A percentile compares a stretch with the other conserved stretches of the same genome.
These are phyloP conservation scores for Aricia artaxerxes DNA, from an alignment of 2,888 invertebrate genomes.

Conservation along the genomic window DNA sequence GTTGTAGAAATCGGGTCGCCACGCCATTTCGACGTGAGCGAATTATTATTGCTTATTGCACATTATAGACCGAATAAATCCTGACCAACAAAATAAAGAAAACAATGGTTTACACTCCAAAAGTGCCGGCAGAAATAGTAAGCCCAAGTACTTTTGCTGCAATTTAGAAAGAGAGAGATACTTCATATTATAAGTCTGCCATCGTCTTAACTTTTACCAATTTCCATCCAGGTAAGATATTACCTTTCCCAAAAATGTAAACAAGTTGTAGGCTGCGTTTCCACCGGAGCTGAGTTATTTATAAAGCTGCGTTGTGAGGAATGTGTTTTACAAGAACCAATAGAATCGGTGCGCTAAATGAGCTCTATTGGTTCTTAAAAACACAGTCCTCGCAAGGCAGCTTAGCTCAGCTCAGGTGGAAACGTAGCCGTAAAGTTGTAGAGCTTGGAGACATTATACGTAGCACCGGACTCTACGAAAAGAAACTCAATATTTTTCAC, in stretches of 20 bases:
- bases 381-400: too few relatives aligned
- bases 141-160: neutral
- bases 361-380: too few relatives aligned
- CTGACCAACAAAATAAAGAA: neutral
- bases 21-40: conserved; percentile 32
- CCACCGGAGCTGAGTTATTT: too few relatives aligned
- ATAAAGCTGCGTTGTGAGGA: too few relatives aligned
- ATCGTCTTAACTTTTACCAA: too few relatives aligned
- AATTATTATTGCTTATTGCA: conserved; percentile 5
- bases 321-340: too few relatives aligned
- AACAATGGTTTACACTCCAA: neutral
- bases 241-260: too few relatives aligned
- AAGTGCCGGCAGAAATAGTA: neutral
- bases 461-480: neutral
- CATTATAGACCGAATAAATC: neutral
- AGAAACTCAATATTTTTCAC: neutral
- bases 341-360: too few relatives aligned
- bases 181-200: too few relatives aligned
- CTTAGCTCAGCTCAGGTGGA: too few relatives aligned
- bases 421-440: neutral
- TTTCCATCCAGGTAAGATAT: too few relatives aligned
- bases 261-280: too few relatives aligned
- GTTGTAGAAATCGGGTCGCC: conserved; percentile 51
- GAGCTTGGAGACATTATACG: neutral
- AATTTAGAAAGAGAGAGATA: neutral